Base-by-base conservation (phyloP, 2,797 vertebrate species). In the Oreochromis grahami region DNA sequence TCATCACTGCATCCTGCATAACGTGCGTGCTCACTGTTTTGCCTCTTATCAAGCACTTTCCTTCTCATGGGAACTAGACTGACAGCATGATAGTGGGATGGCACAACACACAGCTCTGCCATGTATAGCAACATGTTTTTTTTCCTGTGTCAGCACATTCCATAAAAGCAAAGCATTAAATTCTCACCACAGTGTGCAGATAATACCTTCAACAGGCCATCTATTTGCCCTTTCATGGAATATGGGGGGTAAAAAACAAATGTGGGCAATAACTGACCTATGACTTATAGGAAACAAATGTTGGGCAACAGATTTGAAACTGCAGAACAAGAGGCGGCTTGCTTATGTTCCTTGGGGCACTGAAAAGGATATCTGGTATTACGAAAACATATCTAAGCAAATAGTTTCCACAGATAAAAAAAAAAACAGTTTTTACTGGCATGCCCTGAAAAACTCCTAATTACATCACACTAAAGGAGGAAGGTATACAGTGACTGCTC, bases 281-380 rank as follows among this genome's bases (percentile, higher is more conserved):
- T 94, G 93, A 95, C 94, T 92, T 91, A 74, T 8, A 94, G 94
- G 93, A 95, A 95, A 94, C 90, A 91, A 93, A 94, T 93, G 94
- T 90, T 89, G 84, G 90, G 88, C 91, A 92, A 89, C 90, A 93
- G 92, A 93, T 93, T 91, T 91, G 85, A 94, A 94, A 92, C 77
- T 82, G 76, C 91, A 91, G 84, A 86, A 91, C 81, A 85, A 77
- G 77, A 3, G 74, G 81, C 45, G 81, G 87, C 78, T 84, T 82
- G 60, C 76, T 70, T 77, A 80, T 52, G 76, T 80, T 92, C 92
- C 93, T 83, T 48, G 50, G 90, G 90, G 93, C 81, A 88, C 80
- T 92, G 80, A 78, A 93, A 91, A 87, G 91, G 91, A 94, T 94
- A 91, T 94, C 92, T 93, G 89, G 86, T 86, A 90, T 89, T 87